Conservation (phyloP, 2,113 vertebrate genomes). For the Oriolus oriolus region DNA sequence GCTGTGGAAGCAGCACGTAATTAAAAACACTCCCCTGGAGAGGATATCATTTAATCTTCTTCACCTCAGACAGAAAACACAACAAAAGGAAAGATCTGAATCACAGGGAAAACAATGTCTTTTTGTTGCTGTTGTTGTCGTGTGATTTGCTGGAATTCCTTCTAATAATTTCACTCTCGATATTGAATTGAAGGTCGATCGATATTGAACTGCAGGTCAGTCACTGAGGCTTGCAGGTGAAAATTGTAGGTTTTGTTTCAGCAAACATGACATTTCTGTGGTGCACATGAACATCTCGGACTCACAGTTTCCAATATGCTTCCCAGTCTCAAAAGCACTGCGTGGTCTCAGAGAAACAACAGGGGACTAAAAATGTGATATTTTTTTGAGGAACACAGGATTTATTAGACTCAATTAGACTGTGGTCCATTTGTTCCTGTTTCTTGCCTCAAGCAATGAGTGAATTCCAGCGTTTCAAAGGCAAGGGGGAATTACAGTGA, state of each 20-base stretch:
- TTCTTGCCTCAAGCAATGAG: background rate
- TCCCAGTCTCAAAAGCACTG: background rate
- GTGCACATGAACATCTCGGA: fast-evolving
- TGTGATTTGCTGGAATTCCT: background rate
- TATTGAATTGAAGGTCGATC: background rate
- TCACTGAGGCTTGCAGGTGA: background rate
- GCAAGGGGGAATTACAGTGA: background rate
- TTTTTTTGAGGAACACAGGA: slow-evolving; percentile 34
- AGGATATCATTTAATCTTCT: background rate
- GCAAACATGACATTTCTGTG: background rate
- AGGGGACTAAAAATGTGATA: background rate
- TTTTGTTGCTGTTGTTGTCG: background rate
- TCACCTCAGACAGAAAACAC: background rate
- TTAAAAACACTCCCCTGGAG: background rate
- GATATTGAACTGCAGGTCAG: background rate
- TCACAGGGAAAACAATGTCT: background rate
- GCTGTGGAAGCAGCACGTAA: background rate
- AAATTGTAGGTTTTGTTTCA: background rate
- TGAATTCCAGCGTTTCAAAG: slow-evolving; percentile 22
- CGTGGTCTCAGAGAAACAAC: background rate
- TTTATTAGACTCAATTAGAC: slow-evolving; percentile 43
- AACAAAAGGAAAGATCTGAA: background rate
- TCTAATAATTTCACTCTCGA: background rate
- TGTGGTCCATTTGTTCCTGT: background rate
- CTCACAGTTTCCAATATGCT: background rate